Percentiles rank a stretch among this genome's conserved stretches.
Evolutionary conservation across 2,797 vertebrate genomes (phyloP).

Genomic region (Mus caroli): DNA sequence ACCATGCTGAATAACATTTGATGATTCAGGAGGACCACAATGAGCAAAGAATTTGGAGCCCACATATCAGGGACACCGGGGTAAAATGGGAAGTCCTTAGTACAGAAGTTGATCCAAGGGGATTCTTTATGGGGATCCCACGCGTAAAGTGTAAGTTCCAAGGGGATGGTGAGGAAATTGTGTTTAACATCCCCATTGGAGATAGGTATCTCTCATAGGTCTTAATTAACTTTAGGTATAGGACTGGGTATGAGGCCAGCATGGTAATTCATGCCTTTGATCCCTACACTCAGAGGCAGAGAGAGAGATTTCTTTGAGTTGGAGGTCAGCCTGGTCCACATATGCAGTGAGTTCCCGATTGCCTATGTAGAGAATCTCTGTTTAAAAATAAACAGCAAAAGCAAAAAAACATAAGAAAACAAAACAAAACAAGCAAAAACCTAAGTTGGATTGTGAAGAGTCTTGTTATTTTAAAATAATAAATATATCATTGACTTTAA

Average conservation of each 20-base stretch:
- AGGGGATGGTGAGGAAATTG: background rate
- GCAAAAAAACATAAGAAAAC: background rate
- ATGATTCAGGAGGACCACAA: background rate
- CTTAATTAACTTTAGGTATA: background rate
- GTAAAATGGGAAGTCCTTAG: background rate
- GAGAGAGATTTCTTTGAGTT: background rate
- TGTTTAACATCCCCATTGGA: background rate
- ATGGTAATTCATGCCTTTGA: background rate
- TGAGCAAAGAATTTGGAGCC: background rate
- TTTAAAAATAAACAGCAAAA: background rate
- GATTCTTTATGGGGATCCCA: background rate
- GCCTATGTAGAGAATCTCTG: background rate
- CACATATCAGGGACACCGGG: background rate
- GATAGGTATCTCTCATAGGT: background rate
- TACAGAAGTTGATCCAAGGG: background rate
- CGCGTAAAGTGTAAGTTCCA: background rate
- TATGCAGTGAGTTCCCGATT: background rate
- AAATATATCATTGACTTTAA: background rate
- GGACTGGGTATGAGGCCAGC: background rate
- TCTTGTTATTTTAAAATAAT: slow-evolving; percentile 23
- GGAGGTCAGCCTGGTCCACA: background rate
- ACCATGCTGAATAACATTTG: background rate
- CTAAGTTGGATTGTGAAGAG: background rate
- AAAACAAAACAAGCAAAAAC: background rate
- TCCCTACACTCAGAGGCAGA: background rate